phyloP scores from a whole-genome alignment of 1,140 invertebrate genomes.

The Drosophila gunungcola region DNA sequence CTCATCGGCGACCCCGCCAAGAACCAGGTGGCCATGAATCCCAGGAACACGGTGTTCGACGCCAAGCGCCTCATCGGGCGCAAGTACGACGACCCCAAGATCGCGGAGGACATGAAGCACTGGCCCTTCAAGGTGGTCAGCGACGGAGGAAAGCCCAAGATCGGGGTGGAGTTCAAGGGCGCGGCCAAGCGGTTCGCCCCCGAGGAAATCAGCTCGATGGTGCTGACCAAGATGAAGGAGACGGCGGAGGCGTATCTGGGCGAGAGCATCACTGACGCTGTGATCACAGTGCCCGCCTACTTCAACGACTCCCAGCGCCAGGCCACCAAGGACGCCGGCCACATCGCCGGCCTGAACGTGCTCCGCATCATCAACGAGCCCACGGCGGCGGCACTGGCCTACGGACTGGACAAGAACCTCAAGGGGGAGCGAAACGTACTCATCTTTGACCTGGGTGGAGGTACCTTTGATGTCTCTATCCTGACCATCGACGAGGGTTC shows the following conservation, averaged over 20 bases:
- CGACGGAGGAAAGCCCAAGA: slow-evolving; percentile 88
- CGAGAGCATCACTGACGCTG: slow-evolving; percentile 7
- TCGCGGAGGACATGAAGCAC: slow-evolving; percentile 90
- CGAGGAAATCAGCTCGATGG: slow-evolving; percentile 92
- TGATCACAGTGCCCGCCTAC: slow-evolving; percentile 18
- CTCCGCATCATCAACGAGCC: slow-evolving; percentile 87
- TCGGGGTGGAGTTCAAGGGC: slow-evolving; percentile 90
- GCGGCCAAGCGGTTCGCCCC: slow-evolving; percentile 90
- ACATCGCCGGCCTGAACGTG: slow-evolving; percentile 88
- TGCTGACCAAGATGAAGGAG: slow-evolving; percentile 92
- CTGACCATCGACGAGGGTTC: slow-evolving; percentile 88
- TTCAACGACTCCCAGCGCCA: slow-evolving; percentile 66
- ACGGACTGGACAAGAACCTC: slow-evolving; percentile 13
- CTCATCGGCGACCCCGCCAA: slow-evolving; percentile 97
- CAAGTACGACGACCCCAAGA: slow-evolving; percentile 89
- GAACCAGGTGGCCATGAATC: slow-evolving; percentile 85
- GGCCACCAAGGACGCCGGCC: slow-evolving; percentile 87
- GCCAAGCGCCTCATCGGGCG: slow-evolving; percentile 89
- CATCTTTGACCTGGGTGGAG: slow-evolving; percentile 55
- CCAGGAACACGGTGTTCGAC: slow-evolving; percentile 78
- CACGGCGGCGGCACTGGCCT: slow-evolving; percentile 11
- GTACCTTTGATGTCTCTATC: slow-evolving; percentile 94
- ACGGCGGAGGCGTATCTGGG: slow-evolving; percentile 92
- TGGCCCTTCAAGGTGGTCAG: slow-evolving; percentile 91
- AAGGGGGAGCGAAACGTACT: slow-evolving; percentile 9